These are phyloP conservation scores for Spongilla lacustris DNA, from an alignment of 37 sponge, comb jelly and placozoan genomes.

Conservation along the genomic window DNA sequence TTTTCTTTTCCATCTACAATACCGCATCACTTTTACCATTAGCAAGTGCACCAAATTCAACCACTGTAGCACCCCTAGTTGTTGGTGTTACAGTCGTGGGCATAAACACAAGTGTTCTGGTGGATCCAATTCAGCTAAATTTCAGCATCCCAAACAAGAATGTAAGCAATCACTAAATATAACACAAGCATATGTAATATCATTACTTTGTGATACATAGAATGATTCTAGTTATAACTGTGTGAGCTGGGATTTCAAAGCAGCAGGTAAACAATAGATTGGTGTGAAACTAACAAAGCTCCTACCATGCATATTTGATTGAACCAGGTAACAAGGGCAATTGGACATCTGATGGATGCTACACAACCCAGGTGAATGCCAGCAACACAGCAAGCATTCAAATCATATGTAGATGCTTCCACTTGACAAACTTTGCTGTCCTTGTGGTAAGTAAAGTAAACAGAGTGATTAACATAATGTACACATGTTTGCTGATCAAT, in stretches of 20 bases:
- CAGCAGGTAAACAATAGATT: slow-evolving; percentile 1
- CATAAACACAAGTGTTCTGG: too few species aligned
- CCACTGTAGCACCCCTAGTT: background rate
- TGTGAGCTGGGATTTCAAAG: slow-evolving; percentile 27
- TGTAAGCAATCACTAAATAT: too few species aligned
- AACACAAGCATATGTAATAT: too few species aligned
- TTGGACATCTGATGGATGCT: slow-evolving; percentile 44
- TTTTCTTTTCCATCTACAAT: slow-evolving; percentile 13
- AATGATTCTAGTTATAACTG: slow-evolving; percentile 5
- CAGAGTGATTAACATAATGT: too few species aligned
- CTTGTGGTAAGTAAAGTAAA: too few species aligned
- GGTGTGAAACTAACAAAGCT: too few species aligned
- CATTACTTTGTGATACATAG: slow-evolving; percentile 4
- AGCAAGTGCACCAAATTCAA: background rate
- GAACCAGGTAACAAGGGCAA: slow-evolving; percentile 13
- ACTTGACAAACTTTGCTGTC: too few species aligned
- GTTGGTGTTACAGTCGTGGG: background rate
- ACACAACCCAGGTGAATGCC: background rate
- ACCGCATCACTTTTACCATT: slow-evolving; percentile 14
- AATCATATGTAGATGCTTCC: too few species aligned
- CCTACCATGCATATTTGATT: background rate
- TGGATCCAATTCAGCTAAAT: background rate
- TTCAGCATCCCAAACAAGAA: background rate
- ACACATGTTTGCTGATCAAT: too few species aligned
- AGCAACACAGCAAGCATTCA: background rate